phyloP scores from a whole-genome alignment of 1,140 invertebrate genomes.

The Drosophila sp. region DNA sequence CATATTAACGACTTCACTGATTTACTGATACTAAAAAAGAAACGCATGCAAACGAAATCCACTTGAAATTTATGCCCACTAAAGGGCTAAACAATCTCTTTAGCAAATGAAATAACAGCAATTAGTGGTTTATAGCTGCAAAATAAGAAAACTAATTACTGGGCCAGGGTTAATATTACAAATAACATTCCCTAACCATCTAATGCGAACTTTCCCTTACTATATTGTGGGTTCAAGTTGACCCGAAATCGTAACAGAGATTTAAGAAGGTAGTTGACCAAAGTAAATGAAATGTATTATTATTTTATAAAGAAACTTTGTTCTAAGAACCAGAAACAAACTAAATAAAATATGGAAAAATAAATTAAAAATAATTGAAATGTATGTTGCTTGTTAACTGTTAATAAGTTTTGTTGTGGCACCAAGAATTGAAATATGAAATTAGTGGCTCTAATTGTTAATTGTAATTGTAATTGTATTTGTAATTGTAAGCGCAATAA shows the following conservation, averaged over 20 bases:
- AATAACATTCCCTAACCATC: constrained; percentile 18
- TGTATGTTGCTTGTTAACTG: constrained; percentile 23
- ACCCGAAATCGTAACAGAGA: background rate
- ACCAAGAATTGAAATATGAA: constrained; percentile 34
- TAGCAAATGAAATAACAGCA: constrained; percentile 16
- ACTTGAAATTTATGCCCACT: constrained; percentile 8
- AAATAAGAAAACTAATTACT: constrained; percentile 42
- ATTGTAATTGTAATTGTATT: too few relatives aligned
- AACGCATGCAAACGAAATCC: constrained; percentile 1
- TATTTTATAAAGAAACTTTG: too few relatives aligned
- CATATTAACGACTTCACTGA: constrained; percentile 7
- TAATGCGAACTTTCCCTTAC: background rate
- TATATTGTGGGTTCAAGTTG: constrained; percentile 9
- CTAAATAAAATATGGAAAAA: too few relatives aligned
- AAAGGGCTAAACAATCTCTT: constrained; percentile 47
- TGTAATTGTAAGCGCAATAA: constrained; percentile 56
- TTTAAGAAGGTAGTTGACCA: constrained; percentile 44
- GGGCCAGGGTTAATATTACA: constrained; percentile 42
- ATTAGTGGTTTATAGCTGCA: constrained; percentile 23
- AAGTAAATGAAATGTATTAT: too few relatives aligned
- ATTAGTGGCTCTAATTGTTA: constrained; percentile 41
- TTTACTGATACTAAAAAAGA: constrained; percentile 19
- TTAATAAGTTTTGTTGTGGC: constrained; percentile 16
- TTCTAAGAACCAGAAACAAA: too few relatives aligned
- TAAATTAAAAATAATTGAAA: too few relatives aligned